Evolutionary conservation across 2,113 vertebrate species (phyloP), one percentile per base, ranked within the genome.

Genomic region (Oncorhynchus tshawytscha): DNA sequence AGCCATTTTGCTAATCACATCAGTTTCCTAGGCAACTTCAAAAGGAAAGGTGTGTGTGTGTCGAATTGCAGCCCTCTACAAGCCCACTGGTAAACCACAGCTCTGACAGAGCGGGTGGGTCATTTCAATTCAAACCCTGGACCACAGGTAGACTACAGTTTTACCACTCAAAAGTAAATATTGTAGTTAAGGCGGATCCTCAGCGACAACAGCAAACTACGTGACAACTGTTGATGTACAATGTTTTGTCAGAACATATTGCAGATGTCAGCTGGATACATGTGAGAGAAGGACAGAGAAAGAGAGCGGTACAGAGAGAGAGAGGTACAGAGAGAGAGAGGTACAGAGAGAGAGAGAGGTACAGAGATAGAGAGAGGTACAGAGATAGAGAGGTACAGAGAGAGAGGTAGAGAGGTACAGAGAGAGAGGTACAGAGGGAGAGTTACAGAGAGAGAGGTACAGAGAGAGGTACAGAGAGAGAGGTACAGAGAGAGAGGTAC

Each of bases 11-110:
- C 51, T 54, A 16, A 54, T 54, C 51, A 54, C 51, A 54, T 54
- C 71, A 15, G 78, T 72, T 76, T 73, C 74, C 81, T 77, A 70
- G 71, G 79, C 72, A 84, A 83, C 81, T 76, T 78, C 64, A 73
- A 75, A 82, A 60, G 29, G 15, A 27, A 68, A 27, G 24, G 25
- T 65, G 64, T 78, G 70, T 69, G 54, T 62, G 71, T 73, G 27
- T 67, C 15, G 20, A 69, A 54, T 8, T 66, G 27, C 51, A 39
- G 9, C 66, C 34, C n/a, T 54, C 59, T 22, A 62, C 59, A 62
- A 62, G 8, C 7, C 16, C 31, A 22, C 39, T 29, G 20, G 31
- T 39, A 24, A 25, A 67, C 15, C 22, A 27, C 65, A 67, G 24
- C 65, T 27, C n/a, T 66, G 64, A 20, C 59, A 60, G 39, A 39